A percentile compares a stretch with the other conserved stretches of the same genome.
Evolutionary conservation across 30 jellyfish, hydroid and myxozoan genomes (phyloP).

Genomic region (Pelagia noctiluca): DNA sequence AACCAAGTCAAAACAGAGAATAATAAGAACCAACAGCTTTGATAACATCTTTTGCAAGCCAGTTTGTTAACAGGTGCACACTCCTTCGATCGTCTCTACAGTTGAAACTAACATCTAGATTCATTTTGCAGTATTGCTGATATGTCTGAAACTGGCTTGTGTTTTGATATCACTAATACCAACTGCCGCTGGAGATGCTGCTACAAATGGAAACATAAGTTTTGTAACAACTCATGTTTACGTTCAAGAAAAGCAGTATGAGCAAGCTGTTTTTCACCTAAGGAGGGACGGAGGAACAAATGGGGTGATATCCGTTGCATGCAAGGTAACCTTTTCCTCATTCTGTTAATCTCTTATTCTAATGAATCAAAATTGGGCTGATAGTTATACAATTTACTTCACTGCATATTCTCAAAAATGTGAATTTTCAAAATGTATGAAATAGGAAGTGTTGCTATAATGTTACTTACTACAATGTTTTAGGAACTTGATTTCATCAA

Average conservation of each 20-base stretch:
- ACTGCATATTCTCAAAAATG: not conserved
- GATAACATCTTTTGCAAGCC: not conserved
- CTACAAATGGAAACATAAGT: conserved; percentile 56
- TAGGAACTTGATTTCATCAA: not conserved
- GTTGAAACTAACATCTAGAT: not conserved
- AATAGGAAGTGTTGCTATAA: not conserved
- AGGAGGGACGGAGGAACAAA: conserved; percentile 53
- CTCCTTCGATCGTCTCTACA: not conserved
- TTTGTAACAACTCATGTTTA: conserved; percentile 35
- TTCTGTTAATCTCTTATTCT: not conserved
- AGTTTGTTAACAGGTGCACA: not conserved
- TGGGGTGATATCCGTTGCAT: conserved; percentile 27
- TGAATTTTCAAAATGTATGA: not conserved
- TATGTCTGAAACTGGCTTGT: not conserved
- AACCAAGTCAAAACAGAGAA: not conserved
- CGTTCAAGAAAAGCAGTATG: conserved; percentile 54
- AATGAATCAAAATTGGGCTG: not conserved
- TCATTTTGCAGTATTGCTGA: not conserved
- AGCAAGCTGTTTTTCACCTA: conserved; percentile 36
- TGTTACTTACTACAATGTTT: no score
- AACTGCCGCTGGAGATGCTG: conserved; percentile 39
- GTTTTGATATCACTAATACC: not conserved
- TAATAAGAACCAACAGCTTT: not conserved
- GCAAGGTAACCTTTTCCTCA: conserved; percentile 43
- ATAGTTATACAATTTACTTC: no score